Evolutionary conservation across 2,797 vertebrate genomes (phyloP), one percentile per base, ranked within the genome.

Genomic region (Aplochiton taeniatus): DNA sequence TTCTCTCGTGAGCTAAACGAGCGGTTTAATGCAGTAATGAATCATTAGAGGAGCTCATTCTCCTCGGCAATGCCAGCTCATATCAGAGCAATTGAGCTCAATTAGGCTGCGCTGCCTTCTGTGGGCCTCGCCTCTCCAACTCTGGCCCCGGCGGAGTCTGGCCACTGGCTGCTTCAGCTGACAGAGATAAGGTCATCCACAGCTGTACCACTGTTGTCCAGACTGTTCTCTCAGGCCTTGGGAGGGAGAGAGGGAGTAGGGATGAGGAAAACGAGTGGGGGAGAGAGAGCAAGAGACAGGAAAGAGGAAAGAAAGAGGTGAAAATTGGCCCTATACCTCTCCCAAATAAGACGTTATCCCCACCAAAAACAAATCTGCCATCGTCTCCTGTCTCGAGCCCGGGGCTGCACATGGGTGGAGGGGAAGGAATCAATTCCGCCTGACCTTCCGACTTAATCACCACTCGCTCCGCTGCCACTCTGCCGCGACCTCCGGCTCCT

Each of bases 401-500:
- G 76, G 59, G 83, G 84, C 81, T 72, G 75, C 80, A 71, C 70
- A 83, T 75, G 4, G 66, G 41, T 77, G 4, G 65, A 19, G 78
- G 81, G 85, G 75, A 85, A 82, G 72, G 75, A 89, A 91, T 91
- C 90, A 89, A 91, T 92, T 92, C 89, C 85, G 86, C 81, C 85
- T 90, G 91, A 91, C 90, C 91, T 91, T 91, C 87, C 85, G 83
- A 87, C 87, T 90, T 90, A 90, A 92, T 92, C 87, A 86, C 80
- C 81, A 74, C 86, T 87, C 77, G 69, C 75, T 81, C 75, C 71
- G 53, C 72, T 60, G 80, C 70, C 18, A 63, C 83, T 83, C 77
- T 81, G 80, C 31, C 60, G 61, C 85, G 87, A 88, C 83, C 79
- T 66, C 66, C 31, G 60, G 58, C 86, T 87, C n/a, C 87, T 83